Evolutionary conservation across 64 coral and sea anemone genomes (phyloP), one percentile per base, ranked within the genome.

Genomic region (Pachyseris speciosa): DNA sequence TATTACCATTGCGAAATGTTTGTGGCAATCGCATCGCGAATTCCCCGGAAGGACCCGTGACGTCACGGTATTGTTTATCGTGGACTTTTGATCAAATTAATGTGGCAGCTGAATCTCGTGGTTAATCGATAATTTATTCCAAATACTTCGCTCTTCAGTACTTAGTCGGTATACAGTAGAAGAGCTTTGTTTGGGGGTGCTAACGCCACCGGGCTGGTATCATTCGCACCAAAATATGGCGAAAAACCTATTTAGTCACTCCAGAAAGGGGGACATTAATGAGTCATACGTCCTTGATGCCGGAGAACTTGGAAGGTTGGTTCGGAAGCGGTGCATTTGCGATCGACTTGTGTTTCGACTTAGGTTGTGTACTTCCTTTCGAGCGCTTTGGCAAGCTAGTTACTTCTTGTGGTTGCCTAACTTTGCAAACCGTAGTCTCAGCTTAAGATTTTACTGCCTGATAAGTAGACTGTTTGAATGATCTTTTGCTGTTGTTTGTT

Each of bases 91-190:
- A 60, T 60, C 32, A 39, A 24, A 61, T 61, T 24, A 81, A 9
- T 52, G 36, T 31, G 78, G 60, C 89, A 75, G 78, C 67, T 92
- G 67, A 64, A 37, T 57, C 38, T 86, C 51, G 41, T 80, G 37
- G 86, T 97, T 86, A 93, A 97, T 93, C 74, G 87, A 86, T 97
- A 97, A 97, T 93, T 93, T 97, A 97, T 97, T 97, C 95, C 68
- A 89, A 92, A 87, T 95, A 63, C 36, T 70, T 94, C 84, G 84
- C 70, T 47, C 60, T 61, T 77, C 66, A 80, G 70, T 40, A 57
- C 47, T n/a, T 36, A 84, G 76, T 67, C 83, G 69, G 9, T 17
- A 51, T 36, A 84, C 45, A 83, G 61, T 53, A 11, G 31, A 39
- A 58, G 58, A 45, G 52, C 65, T 33, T 84, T 59, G 53, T 88